Conservation (phyloP, 2,888 invertebrate genomes). For the Acanthosepion esculentum region DNA sequence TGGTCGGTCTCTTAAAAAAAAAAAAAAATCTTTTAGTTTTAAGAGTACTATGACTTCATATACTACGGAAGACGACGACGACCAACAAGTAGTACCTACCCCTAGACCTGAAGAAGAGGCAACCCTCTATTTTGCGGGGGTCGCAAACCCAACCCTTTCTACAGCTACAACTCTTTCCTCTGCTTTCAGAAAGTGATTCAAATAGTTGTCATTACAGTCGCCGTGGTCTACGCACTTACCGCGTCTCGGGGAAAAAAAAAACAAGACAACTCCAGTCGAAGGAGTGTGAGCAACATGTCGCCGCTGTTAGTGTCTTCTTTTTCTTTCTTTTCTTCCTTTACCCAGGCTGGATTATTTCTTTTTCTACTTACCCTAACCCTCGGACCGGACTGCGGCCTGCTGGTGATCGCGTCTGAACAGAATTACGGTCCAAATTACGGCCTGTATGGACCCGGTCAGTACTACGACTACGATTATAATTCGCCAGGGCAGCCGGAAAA, state of each 20-base stretch:
- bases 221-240: too few relatives aligned
- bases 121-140: constrained; percentile 2
- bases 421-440: neutral
- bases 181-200: neutral
- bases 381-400: neutral
- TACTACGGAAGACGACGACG: neutral
- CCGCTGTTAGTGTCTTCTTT: neutral
- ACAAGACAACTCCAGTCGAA: neutral
- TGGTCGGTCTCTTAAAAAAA: neutral
- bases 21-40: neutral
- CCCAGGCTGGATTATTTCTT: neutral
- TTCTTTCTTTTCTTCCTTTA: neutral
- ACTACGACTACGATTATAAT: neutral
- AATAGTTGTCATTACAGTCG: neutral
- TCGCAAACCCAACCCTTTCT: neutral
- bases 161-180: neutral
- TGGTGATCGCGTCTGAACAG: neutral
- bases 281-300: neutral
- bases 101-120: neutral
- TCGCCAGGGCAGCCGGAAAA: neutral
- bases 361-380: neutral
- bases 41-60: neutral
- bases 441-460: neutral
- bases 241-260: neutral
- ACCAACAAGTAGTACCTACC: neutral